Evolutionary conservation across 2,113 vertebrate genomes (phyloP).

Genomic region (Engystomops pustulosus): DNA sequence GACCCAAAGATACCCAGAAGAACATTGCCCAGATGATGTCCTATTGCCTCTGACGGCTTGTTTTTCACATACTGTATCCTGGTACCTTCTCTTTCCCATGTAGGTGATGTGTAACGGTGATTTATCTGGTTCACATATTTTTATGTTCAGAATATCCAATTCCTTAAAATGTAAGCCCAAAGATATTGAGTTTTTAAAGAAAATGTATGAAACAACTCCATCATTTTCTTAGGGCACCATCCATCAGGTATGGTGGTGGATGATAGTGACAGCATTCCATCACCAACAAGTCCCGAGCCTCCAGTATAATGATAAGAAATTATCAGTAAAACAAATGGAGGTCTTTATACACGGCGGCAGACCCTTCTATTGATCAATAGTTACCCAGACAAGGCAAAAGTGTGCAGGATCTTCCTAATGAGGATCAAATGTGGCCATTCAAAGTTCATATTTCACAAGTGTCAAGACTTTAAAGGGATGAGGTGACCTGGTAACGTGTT

Average conservation of each 20-base stretch:
- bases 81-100: no score
- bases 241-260: no score
- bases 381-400: not conserved
- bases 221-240: no score
- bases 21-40: no score
- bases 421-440: not conserved
- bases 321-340: not conserved
- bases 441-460: slow-evolving; percentile 17
- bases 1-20: no score
- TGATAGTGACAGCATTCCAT: not conserved
- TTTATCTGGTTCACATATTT: no score
- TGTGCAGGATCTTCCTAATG: not conserved
- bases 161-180: no score
- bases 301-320: not conserved
- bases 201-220: no score
- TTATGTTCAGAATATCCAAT: no score
- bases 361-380: not conserved
- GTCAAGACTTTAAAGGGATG: not conserved
- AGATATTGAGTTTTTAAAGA: no score
- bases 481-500: slow-evolving; percentile 3
- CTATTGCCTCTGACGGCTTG: not conserved
- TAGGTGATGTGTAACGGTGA: no score
- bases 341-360: not conserved
- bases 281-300: not conserved
- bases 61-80: no score